Base-by-base conservation (phyloP, 2,113 vertebrate species). In the Plestiodon gilberti region DNA sequence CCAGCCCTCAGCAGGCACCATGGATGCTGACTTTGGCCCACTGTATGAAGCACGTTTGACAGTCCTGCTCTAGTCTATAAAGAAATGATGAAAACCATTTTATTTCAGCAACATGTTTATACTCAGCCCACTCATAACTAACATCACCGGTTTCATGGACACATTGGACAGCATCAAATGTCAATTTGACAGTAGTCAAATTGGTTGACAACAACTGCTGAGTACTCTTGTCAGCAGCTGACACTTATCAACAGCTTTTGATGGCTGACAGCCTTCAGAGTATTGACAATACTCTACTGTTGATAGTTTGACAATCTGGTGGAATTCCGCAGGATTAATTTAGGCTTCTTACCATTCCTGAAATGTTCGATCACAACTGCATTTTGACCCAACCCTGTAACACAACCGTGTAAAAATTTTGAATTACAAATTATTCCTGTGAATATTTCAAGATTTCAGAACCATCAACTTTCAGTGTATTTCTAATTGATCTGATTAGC, bases 201-300 rank as follows among this genome's bases (percentile, higher is more conserved):
- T 69, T 43, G 69, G 30, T 81, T 18, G 40, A 82, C 64, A 81
- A 81, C 79, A 76, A 30, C 73, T 67, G 62, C 62, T 81, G 79
- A 81, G 48, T n/a, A n/a, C 40, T 67, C 80, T 82, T 69, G 43
- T 33, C 64, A 69, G 40, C 78, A 61, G 52, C n/a, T 61, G 22
- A 61, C n/a, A 78, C 20, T 22, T 22, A 11, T 80, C 78, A 80
- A 52, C 43, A 69, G 80, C 30, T 30, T 69, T 69, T 69, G 33
- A 61, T 25, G 48, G 22, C 43, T 57, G 23, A 43, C 43, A 69
- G 30, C 9, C 69, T 69, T 69, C 64, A 52, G 77, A 35, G 6
- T 61, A 79, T 22, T 62, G 77, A 79, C 20, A 38, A 18, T 8
- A 61, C 15, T 61, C 57, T 62, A 14, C n/a, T 59, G 59, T n/a